Evolutionary conservation across 2,888 invertebrate species (phyloP).

Genomic region (Dasypolia templi): DNA sequence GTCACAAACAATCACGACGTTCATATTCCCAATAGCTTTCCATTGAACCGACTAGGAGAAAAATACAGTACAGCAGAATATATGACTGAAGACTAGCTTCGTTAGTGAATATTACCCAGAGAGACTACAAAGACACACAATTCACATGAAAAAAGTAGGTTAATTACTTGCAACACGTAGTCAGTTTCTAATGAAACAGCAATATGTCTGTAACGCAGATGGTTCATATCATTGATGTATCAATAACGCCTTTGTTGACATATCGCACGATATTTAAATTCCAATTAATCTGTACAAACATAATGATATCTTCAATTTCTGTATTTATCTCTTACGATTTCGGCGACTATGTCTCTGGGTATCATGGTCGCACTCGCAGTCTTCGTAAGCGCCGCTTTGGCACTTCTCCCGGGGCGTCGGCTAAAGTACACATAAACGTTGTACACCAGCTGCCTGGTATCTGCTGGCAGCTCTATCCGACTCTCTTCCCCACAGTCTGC

Average conservation of each 20-base stretch:
- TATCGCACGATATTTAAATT: conserved; percentile 25
- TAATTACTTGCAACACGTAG: conserved; percentile 53
- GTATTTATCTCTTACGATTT: conserved; percentile 86
- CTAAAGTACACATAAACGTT: conserved; percentile 88
- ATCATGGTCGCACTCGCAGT: conserved; percentile 87
- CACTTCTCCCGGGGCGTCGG: conserved; percentile 83
- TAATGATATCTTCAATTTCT: conserved; percentile 60
- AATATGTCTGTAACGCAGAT: conserved; percentile 31
- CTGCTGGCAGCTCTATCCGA: conserved; percentile 84
- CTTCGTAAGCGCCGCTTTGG: conserved; percentile 83
- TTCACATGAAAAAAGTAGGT: conserved; percentile 63
- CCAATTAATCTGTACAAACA: conserved; percentile 23
- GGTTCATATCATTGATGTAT: conserved; percentile 22
- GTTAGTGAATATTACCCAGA: conserved; percentile 31
- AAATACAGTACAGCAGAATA: conserved; percentile 28
- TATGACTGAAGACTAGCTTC: conserved; percentile 12
- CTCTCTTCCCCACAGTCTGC: conserved; percentile 80
- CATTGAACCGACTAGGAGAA: conserved; percentile 9
- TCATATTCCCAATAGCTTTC: conserved; percentile 25
- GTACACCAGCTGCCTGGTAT: conserved; percentile 87
- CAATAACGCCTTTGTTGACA: conserved; percentile 31
- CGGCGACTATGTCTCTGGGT: conserved; percentile 86
- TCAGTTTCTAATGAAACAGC: conserved; percentile 45
- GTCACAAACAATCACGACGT: conserved; percentile 39
- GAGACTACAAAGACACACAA: conserved; percentile 49